These are phyloP conservation scores for Lasius platythorax DNA, from an alignment of 2,888 invertebrate species.

Conservation along the genomic window DNA sequence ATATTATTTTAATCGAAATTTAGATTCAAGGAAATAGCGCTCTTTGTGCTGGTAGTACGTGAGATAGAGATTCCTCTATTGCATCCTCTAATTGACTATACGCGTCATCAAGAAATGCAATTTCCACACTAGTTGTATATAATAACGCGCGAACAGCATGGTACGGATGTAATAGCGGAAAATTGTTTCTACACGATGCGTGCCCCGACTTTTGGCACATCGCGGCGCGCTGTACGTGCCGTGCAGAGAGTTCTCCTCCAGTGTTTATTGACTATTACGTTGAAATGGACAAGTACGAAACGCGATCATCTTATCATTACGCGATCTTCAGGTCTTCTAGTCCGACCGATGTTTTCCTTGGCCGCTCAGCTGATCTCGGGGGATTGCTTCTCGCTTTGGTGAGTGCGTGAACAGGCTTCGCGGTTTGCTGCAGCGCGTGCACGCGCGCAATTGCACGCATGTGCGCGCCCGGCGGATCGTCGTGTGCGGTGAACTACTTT, in stretches of 20 bases:
- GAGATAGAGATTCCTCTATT: constrained; percentile 17
- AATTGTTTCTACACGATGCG: constrained; percentile 43
- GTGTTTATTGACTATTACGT: constrained; percentile 47
- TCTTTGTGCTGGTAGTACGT: background rate
- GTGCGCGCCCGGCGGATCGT: constrained; percentile 21
- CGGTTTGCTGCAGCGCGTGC: constrained; percentile 37
- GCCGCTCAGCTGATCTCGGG: constrained; percentile 32
- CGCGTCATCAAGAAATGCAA: constrained; percentile 40
- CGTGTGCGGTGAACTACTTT: constrained; percentile 48
- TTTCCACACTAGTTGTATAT: constrained; percentile 47
- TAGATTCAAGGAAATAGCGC: background rate
- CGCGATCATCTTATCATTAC: constrained; percentile 55
- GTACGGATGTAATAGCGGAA: constrained; percentile 41
- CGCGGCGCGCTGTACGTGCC: constrained; percentile 23
- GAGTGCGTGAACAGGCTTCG: constrained; percentile 38
- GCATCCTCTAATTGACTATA: constrained; percentile 26
- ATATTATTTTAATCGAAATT: background rate
- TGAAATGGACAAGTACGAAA: constrained; percentile 40
- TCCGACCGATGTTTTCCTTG: constrained; percentile 56
- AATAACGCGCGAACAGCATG: constrained; percentile 42
- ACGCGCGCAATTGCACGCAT: constrained; percentile 36
- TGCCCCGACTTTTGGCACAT: constrained; percentile 47
- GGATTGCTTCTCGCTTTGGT: constrained; percentile 42
- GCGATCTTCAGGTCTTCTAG: constrained; percentile 35
- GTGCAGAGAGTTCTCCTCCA: background rate